A percentile compares a stretch with the other conserved stretches of the same genome.
Evolutionary conservation across 2,888 invertebrate species (phyloP).

Genomic region (Smittia sp.): DNA sequence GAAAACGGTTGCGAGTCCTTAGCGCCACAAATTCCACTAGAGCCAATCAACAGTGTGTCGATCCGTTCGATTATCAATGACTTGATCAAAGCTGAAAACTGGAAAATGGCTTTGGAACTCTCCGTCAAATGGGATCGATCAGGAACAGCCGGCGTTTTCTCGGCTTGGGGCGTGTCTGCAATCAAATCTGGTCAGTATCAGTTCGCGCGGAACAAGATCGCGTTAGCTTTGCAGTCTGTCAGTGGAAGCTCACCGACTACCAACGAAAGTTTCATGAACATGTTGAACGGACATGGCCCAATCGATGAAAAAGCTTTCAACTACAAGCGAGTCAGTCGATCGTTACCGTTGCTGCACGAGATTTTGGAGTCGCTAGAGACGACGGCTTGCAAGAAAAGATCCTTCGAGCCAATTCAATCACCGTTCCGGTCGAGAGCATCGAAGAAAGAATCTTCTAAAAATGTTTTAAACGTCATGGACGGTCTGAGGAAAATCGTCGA

Average conservation of each 20-base stretch:
- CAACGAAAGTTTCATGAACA: conserved; percentile 27
- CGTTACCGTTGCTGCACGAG: conserved; percentile 68
- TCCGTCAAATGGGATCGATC: conserved; percentile 84
- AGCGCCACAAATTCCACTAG: conserved; percentile 47
- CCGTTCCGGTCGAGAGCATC: conserved; percentile 44
- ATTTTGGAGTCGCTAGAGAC: conserved; percentile 68
- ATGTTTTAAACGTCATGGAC: conserved; percentile 1
- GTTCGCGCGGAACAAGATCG: conserved; percentile 51
- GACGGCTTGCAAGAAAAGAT: conserved; percentile 45
- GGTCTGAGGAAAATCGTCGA: conserved; percentile 59
- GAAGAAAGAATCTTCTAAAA: conserved; percentile 45
- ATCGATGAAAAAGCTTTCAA: conserved; percentile 43
- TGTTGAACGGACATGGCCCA: neutral
- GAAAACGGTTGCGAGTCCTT: conserved; percentile 56
- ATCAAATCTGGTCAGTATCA: conserved; percentile 56
- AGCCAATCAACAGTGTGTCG: conserved; percentile 55
- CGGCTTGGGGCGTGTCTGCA: conserved; percentile 83
- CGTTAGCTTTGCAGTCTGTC: conserved; percentile 40
- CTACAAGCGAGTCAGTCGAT: conserved; percentile 57
- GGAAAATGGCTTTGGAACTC: conserved; percentile 78
- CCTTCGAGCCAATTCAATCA: conserved; percentile 53
- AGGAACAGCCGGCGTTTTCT: conserved; percentile 72
- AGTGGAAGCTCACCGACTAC: conserved; percentile 37
- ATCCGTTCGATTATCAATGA: conserved; percentile 69
- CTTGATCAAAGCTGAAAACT: conserved; percentile 78